Base-by-base conservation (phyloP, 1,140 invertebrate genomes). In the Drosophila suzukii region DNA sequence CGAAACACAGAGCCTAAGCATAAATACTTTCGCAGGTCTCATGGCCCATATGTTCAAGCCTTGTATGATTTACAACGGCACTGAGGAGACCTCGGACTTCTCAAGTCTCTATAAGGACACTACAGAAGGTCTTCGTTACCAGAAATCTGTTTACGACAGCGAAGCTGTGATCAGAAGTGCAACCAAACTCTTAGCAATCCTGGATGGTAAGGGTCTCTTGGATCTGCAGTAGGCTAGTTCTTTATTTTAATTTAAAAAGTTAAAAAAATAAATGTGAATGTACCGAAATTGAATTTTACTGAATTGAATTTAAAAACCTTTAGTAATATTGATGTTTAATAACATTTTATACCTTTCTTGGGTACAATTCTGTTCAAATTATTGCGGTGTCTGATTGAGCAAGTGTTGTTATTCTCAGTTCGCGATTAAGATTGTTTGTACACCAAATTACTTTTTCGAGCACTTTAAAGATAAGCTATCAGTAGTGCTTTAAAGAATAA, bases 121-220 rank as follows among this genome's bases (percentile, higher is more conserved):
- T 2, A 56, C 72, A 6, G 46, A 74, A 20, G 76, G 78, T 0
- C n/a, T 68, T 27, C 56, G 44, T 0, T 85, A 75, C 5, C 81
- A 83, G 47, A 46, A 58, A 6, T 61, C 68, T 0, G 17, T 89
- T 0, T 91, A 80, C 30, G 51, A 15, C 1, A 75, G 60, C 34
- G 56, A 54, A 24, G 57, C 36, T 6, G 63, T 78, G 1, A 58
- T 78, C 10, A 7, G 30, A 11, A 57, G 59, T 65, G 47, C 88
- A 5, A 46, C 47, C 0, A 65, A 66, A 6, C 38, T 78, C 5
- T 50, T 90, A 3, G 71, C 67, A 0, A 34, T 71, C 7, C 79
- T 82, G 4, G 81, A 91, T 56, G 50, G 63, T n/a, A 84, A 71
- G 39, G 81, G 88, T 0, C 38, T 90, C 7, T 56, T 91, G 5